phyloP scores from a whole-genome alignment of 2,113 vertebrate species.

The Peromyscus leucopus region DNA sequence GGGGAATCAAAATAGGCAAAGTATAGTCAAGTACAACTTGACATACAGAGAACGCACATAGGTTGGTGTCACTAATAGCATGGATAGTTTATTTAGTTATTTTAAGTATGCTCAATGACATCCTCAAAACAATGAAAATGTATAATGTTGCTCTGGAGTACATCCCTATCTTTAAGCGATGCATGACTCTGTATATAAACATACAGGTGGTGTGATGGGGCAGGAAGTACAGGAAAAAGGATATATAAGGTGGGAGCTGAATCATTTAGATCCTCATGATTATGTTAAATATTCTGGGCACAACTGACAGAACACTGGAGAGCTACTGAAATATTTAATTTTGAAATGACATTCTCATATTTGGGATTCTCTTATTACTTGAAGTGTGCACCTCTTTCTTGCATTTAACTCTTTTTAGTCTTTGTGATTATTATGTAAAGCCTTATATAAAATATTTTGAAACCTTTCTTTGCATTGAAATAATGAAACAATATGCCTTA shows the following conservation, averaged over 20 bases:
- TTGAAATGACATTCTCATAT: background rate
- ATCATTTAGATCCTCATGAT: background rate
- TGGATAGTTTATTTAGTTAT: background rate
- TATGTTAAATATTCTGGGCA: background rate
- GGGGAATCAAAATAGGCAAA: background rate
- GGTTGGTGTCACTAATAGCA: background rate
- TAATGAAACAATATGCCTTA: background rate
- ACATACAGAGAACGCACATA: too few relatives aligned
- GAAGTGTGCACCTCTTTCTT: background rate
- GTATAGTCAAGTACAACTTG: background rate
- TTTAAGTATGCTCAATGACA: too few relatives aligned
- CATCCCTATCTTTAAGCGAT: background rate
- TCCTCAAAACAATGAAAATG: background rate
- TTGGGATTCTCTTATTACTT: background rate
- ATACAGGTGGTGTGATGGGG: background rate
- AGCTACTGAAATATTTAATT: background rate
- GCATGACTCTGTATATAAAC: background rate
- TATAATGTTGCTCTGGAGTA: background rate
- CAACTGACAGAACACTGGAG: background rate
- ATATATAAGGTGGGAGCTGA: background rate
- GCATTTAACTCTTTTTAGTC: background rate
- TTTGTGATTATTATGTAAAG: background rate
- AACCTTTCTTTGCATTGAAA: constrained; percentile 25
- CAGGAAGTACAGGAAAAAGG: background rate
- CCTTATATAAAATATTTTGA: background rate